phyloP scores from a whole-genome alignment of 2,888 invertebrate genomes.

The Apodemia mormo region DNA sequence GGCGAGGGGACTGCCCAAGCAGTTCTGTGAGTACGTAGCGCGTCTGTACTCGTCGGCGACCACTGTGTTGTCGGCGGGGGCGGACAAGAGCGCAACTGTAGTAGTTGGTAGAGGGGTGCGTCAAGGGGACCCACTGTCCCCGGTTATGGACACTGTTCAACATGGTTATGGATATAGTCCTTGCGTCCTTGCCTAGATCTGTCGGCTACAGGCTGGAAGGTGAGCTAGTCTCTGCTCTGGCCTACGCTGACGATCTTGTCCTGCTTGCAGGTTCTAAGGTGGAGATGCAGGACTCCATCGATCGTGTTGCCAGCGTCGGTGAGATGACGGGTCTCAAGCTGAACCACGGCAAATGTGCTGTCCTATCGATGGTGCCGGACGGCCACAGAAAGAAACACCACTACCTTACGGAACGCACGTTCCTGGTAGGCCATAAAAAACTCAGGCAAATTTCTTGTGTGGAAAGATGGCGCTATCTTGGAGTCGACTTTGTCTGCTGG shows the following conservation, averaged over 20 bases:
- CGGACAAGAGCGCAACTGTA: conserved; percentile 36
- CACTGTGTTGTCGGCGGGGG: conserved; percentile 41
- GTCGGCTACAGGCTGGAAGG: conserved; percentile 39
- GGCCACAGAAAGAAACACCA: conserved; percentile 43
- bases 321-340: conserved; percentile 33
- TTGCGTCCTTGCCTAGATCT: conserved; percentile 32
- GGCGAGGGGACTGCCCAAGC: conserved; percentile 46
- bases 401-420: not conserved
- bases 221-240: conserved; percentile 44
- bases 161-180: not conserved
- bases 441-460: conserved; percentile 36
- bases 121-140: not conserved
- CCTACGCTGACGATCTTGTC: conserved; percentile 56
- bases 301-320: conserved; percentile 35
- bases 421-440: not conserved
- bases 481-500: not conserved
- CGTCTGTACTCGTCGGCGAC: conserved; percentile 45
- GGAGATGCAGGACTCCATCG: conserved; percentile 45
- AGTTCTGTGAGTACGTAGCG: conserved; percentile 32
- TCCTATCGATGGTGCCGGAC: conserved; percentile 43
- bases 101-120: not conserved
- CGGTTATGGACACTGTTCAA: not conserved
- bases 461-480: conserved; percentile 44
- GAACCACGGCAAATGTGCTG: conserved; percentile 40
- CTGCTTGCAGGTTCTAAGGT: conserved; percentile 43